Evolutionary conservation across 2,797 vertebrate genomes (phyloP).

Genomic region (Helicolenus hilgendorfi): DNA sequence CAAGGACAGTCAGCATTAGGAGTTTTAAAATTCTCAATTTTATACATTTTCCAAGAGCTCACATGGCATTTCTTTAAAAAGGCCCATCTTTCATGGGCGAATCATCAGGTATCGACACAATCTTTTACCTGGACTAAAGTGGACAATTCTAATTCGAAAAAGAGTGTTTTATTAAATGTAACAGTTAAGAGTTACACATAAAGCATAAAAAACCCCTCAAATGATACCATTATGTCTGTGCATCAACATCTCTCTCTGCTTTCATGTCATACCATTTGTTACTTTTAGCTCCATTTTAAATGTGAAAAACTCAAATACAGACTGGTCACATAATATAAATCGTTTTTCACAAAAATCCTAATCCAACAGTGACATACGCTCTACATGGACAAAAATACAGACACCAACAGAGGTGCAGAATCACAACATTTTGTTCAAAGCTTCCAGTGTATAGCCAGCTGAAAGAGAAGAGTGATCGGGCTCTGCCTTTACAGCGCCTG

Average conservation of each 20-base stretch:
- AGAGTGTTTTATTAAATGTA: not conserved
- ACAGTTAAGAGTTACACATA: not conserved
- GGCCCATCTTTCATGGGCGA: not conserved
- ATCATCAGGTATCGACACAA: not conserved
- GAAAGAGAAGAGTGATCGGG: conserved; percentile 42
- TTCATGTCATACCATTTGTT: not conserved
- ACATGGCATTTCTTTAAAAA: not conserved
- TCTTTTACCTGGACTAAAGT: not conserved
- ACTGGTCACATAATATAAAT: not conserved
- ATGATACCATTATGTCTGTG: not conserved
- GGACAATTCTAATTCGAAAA: not conserved
- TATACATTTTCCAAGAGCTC: not conserved
- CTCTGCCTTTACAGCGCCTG: conserved; percentile 48
- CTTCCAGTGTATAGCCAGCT: conserved; percentile 16
- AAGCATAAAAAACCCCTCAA: not conserved
- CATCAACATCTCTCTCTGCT: not conserved
- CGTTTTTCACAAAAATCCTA: not conserved
- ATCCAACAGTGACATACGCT: not conserved
- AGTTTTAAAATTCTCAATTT: not conserved
- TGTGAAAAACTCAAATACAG: not conserved
- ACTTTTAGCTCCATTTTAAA: not conserved
- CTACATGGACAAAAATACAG: not conserved
- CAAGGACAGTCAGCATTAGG: not conserved
- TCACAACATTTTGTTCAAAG: conserved; percentile 28
- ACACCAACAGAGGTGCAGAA: not conserved